phyloP scores from a whole-genome alignment of 2,888 invertebrate genomes.

The Geophilus truncorum region DNA sequence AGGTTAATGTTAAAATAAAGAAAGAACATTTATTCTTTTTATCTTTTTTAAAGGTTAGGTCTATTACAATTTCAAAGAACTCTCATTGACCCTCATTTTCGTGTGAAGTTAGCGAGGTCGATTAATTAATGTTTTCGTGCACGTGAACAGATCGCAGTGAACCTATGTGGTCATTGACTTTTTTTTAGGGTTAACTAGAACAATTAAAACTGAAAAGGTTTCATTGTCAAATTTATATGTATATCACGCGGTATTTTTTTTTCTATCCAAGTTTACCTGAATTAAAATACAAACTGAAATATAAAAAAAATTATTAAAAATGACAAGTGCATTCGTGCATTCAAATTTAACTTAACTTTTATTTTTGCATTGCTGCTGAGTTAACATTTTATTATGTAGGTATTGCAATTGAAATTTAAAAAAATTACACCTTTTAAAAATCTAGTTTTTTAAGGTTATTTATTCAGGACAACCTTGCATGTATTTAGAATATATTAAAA shows the following conservation, averaged over 20 bases:
- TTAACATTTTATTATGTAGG: too few species aligned
- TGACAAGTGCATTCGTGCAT: too few species aligned
- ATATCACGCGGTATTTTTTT: not conserved
- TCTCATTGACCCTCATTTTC: constrained; percentile 7
- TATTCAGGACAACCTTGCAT: constrained; percentile 14
- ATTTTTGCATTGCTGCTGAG: not conserved
- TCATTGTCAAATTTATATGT: not conserved
- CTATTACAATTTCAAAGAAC: not conserved
- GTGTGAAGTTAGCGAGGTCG: not conserved
- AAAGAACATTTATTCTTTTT: not conserved
- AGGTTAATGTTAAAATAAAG: not conserved
- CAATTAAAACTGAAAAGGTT: not conserved
- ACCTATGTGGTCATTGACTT: not conserved
- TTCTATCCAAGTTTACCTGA: too few species aligned
- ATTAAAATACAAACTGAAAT: not conserved
- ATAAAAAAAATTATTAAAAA: too few species aligned
- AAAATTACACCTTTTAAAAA: not conserved
- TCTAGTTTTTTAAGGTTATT: not conserved
- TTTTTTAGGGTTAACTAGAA: not conserved
- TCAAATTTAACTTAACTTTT: not conserved
- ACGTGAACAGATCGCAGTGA: not conserved
- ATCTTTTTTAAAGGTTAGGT: too few species aligned
- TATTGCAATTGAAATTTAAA: not conserved
- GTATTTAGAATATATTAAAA: not conserved
- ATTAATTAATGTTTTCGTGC: not conserved